Percentiles rank a stretch among this genome's conserved stretches.
phyloP scores from a whole-genome alignment of 2,888 invertebrate species.

The Drosophila yooni region DNA sequence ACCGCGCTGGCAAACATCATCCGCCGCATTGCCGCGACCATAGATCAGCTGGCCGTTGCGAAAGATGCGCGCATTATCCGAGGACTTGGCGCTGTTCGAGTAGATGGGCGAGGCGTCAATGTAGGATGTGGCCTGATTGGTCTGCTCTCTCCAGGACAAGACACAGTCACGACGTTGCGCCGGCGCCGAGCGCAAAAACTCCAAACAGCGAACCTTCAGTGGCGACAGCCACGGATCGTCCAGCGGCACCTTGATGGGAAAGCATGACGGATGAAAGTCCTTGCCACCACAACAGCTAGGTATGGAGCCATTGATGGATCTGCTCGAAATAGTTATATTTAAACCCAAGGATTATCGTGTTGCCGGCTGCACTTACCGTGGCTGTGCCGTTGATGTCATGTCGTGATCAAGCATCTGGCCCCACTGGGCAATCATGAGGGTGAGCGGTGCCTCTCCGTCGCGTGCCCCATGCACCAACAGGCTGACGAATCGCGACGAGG shows the following conservation, averaged over 20 bases:
- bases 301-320: conserved; percentile 90
- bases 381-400: conserved; percentile 91
- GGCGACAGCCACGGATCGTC: conserved; percentile 91
- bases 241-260: conserved; percentile 91
- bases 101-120: conserved; percentile 94
- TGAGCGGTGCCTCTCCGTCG: conserved; percentile 89
- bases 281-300: conserved; percentile 89
- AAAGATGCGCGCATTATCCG: conserved; percentile 91
- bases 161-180: conserved; percentile 92
- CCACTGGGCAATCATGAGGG: conserved; percentile 95
- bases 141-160: conserved; percentile 93
- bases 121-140: conserved; percentile 93
- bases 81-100: conserved; percentile 90
- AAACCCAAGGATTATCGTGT: background rate
- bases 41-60: conserved; percentile 89
- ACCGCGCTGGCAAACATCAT: conserved; percentile 90
- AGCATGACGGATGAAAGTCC: conserved; percentile 92
- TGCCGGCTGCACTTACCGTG: conserved; percentile 84
- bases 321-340: conserved; percentile 23
- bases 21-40: conserved; percentile 88
- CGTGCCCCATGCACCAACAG: conserved; percentile 88
- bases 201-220: conserved; percentile 90
- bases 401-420: conserved; percentile 96
- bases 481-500: conserved; percentile 92
- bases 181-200: conserved; percentile 93